Conservation (phyloP, 2,113 vertebrate genomes). For the Heterotilapia buettikoferi region DNA sequence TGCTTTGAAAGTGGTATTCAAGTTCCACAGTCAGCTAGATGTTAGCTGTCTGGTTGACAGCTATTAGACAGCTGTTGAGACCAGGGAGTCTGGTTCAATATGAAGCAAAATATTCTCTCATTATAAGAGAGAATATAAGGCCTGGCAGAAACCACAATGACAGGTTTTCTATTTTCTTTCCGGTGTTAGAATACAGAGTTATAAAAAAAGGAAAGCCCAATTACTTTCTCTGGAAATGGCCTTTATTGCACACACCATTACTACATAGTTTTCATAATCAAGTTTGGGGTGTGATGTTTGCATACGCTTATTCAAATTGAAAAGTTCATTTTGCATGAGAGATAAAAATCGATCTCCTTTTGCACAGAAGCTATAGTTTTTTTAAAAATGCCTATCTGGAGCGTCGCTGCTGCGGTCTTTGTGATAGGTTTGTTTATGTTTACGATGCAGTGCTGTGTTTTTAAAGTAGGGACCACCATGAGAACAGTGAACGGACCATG, state of each 20-base stretch:
- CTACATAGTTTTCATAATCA: not conserved
- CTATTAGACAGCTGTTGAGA: slow-evolving; percentile 42
- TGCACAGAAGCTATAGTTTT: not conserved
- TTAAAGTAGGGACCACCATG: slow-evolving; percentile 40
- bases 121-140: not conserved
- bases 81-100: not conserved
- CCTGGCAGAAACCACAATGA: not conserved
- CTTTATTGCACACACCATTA: not conserved
- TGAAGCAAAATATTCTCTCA: not conserved
- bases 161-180: not conserved
- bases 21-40: slow-evolving; percentile 40
- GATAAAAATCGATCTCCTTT: not conserved
- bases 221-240: not conserved
- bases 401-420: not conserved
- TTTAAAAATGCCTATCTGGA: not conserved
- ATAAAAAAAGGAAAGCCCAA: not conserved
- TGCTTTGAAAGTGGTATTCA: slow-evolving; percentile 43
- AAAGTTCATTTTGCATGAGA: not conserved
- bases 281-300: not conserved
- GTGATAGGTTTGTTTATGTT: not conserved
- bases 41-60: slow-evolving; percentile 35
- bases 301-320: not conserved
- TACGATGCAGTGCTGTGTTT: slow-evolving; percentile 19
- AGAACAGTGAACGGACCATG: slow-evolving; percentile 31
- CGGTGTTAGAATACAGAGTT: not conserved